These are phyloP conservation scores for Semicossyphus pulcher DNA, from an alignment of 2,113 vertebrate species.

Conservation along the genomic window DNA sequence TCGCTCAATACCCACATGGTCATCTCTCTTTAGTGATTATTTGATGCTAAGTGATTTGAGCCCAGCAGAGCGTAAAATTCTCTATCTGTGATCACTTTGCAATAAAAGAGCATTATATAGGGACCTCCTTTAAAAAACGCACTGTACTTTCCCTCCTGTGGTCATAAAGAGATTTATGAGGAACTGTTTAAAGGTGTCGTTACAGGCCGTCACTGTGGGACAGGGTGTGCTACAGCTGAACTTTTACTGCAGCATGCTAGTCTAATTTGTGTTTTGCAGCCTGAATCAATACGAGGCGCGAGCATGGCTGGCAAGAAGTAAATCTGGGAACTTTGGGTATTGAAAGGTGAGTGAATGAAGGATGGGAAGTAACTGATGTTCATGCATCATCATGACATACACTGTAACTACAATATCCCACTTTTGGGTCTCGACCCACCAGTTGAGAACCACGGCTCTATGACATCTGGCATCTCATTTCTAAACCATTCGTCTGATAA, in stretches of 20 bases:
- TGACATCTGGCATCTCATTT: no score
- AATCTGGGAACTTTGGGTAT: constrained; percentile 15
- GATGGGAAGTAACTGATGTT: background rate
- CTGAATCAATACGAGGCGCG: constrained; percentile 47
- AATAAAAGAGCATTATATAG: constrained; percentile 34
- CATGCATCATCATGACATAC: background rate
- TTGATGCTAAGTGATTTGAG: constrained; percentile 14
- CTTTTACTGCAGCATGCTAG: constrained; percentile 16
- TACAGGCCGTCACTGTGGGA: constrained; percentile 22
- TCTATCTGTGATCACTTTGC: constrained; percentile 32
- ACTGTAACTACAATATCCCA: no score
- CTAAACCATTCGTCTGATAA: no score
- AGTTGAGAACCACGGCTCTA: no score
- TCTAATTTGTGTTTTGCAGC: constrained; percentile 45
- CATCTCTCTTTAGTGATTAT: constrained; percentile 25
- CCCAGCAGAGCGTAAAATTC: constrained; percentile 9
- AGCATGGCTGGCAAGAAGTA: background rate
- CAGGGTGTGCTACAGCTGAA: constrained; percentile 21
- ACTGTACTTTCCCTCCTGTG: constrained; percentile 28
- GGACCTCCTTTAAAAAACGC: constrained; percentile 17
- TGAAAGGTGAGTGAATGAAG: background rate
- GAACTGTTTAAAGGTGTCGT: constrained; percentile 32
- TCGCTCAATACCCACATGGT: constrained; percentile 23
- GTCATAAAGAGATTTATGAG: constrained; percentile 57
- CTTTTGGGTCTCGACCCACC: no score